phyloP scores from a whole-genome alignment of 2,113 vertebrate species.

The Psophia crepitans region DNA sequence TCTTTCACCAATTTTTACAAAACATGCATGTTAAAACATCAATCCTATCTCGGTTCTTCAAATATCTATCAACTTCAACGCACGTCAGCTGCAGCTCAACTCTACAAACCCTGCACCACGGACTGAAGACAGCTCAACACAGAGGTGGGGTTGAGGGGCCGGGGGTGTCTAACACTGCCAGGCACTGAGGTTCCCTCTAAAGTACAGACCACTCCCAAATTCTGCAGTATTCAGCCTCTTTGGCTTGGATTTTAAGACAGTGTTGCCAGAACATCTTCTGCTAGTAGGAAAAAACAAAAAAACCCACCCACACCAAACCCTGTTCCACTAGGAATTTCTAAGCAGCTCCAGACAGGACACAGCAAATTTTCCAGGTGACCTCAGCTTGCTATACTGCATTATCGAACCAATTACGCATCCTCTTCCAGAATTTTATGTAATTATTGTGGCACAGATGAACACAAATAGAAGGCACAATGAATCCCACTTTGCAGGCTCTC shows the following conservation, averaged over 20 bases:
- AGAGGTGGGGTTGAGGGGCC: background rate
- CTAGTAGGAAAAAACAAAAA: background rate
- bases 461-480: background rate
- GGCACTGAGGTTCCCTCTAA: background rate
- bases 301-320: no score
- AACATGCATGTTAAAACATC: background rate
- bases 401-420: background rate
- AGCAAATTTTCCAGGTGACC: background rate
- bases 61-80: background rate
- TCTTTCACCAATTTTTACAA: background rate
- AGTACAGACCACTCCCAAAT: background rate
- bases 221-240: background rate
- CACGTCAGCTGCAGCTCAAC: background rate
- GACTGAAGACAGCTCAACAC: background rate
- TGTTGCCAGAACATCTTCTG: background rate
- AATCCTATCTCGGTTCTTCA: background rate
- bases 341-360: background rate
- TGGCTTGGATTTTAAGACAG: background rate
- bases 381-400: background rate
- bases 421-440: background rate
- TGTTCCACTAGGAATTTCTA: background rate
- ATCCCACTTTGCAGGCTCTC: background rate
- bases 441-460: background rate
- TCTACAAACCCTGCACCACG: fast-evolving
- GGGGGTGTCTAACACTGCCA: background rate